A percentile compares a stretch with the other conserved stretches of the same genome.
Conservation (phyloP, 1,140 invertebrate genomes). For the Neoseiulus cucumeris region DNA sequence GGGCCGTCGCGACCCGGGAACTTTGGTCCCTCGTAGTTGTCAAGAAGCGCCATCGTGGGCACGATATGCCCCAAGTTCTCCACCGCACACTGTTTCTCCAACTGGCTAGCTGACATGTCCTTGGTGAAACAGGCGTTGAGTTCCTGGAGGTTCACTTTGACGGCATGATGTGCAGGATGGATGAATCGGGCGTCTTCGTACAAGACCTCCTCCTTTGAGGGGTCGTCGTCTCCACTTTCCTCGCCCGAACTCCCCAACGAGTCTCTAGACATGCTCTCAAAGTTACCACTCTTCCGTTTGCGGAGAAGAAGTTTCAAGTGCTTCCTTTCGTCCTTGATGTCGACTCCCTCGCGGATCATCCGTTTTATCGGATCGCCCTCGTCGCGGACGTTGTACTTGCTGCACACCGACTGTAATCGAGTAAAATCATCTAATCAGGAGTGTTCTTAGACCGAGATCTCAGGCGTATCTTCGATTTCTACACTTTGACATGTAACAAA, state of each 20-base stretch:
- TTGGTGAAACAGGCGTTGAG: conserved; percentile 1
- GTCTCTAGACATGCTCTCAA: conserved; percentile 7
- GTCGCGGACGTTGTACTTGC: conserved; percentile 1
- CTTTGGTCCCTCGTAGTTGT: background rate
- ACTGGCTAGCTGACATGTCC: background rate
- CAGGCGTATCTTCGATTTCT: too few relatives aligned
- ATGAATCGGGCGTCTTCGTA: conserved; percentile 3
- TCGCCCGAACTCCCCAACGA: background rate
- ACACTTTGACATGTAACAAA: too few relatives aligned
- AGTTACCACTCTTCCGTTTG: conserved; percentile 3
- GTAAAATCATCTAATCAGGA: background rate
- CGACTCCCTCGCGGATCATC: background rate
- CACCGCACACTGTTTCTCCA: background rate
- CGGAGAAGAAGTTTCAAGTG: background rate
- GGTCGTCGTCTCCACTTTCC: background rate
- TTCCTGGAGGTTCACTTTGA: background rate
- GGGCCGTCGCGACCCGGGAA: background rate
- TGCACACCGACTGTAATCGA: background rate
- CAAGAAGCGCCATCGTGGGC: background rate
- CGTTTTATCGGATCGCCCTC: conserved; percentile 3
- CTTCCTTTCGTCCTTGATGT: background rate
- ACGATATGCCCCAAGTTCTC: background rate
- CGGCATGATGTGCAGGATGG: background rate
- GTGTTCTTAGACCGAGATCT: too few relatives aligned
- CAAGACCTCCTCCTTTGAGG: background rate